A percentile compares a stretch with the other conserved stretches of the same genome.
phyloP scores from a whole-genome alignment of 2,888 invertebrate species.

The Bruchidius siliquastri region DNA sequence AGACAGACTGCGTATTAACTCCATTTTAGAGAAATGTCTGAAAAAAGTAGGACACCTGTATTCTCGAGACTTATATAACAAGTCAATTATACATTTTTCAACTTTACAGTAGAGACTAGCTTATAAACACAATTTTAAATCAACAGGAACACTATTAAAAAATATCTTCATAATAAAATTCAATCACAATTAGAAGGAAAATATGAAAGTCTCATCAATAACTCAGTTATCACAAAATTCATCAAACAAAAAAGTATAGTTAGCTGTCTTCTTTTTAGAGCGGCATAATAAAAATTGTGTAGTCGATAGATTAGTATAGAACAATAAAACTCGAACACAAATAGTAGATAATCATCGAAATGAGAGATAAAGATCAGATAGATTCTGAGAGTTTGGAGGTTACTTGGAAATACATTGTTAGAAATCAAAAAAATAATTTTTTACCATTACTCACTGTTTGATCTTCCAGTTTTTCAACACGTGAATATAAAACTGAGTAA shows the following conservation, averaged over 20 bases:
- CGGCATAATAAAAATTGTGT: neutral
- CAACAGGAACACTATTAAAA: slow-evolving; percentile 19
- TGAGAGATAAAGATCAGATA: slow-evolving; percentile 6
- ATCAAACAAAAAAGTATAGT: neutral
- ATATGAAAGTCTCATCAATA: neutral
- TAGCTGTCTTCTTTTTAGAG: neutral
- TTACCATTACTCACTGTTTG: no score
- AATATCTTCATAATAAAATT: slow-evolving; percentile 10
- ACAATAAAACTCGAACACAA: neutral
- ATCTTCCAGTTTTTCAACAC: no score
- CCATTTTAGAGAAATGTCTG: neutral
- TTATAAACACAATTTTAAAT: slow-evolving; percentile 28
- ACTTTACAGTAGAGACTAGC: slow-evolving; percentile 33
- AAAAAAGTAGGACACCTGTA: slow-evolving; percentile 7
- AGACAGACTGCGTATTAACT: neutral
- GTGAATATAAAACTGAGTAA: no score
- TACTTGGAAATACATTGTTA: no score
- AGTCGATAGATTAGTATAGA: neutral
- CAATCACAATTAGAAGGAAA: slow-evolving; percentile 2
- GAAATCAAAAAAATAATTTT: no score
- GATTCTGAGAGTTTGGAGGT: no score
- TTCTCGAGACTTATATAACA: slow-evolving; percentile 31
- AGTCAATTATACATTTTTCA: slow-evolving; percentile 23
- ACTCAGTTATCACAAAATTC: neutral
- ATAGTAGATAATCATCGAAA: slow-evolving; percentile 8